phyloP scores from a whole-genome alignment of 2,113 vertebrate species.

The Sitta europaea region DNA sequence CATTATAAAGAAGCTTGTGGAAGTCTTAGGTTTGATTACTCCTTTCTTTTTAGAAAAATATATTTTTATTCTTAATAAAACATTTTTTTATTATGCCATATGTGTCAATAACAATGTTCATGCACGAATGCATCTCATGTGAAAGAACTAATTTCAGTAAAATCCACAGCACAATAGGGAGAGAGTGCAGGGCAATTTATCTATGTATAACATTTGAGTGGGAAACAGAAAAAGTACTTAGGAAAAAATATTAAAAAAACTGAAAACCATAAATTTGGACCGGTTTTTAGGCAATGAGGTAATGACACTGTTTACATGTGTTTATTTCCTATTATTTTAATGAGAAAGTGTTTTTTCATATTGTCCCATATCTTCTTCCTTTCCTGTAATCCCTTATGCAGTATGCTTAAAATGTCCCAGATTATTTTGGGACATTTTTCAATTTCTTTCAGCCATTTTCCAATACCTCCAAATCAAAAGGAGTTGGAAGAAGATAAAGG shows the following conservation, averaged over 20 bases:
- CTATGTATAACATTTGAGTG: not conserved
- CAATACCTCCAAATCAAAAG: not conserved
- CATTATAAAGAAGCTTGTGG: not conserved
- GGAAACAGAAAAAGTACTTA: not conserved
- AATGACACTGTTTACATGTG: not conserved
- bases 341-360: not conserved
- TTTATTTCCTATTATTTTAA: not conserved
- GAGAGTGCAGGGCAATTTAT: not conserved
- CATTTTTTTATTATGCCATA: not conserved
- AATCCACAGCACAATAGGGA: not conserved
- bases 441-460: not conserved
- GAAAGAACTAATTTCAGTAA: not conserved
- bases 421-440: not conserved
- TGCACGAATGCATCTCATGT: not conserved
- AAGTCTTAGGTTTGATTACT: not conserved
- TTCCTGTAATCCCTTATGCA: not conserved
- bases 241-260: not conserved
- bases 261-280: not conserved
- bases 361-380: not conserved
- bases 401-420: not conserved
- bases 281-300: not conserved
- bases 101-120: not conserved
- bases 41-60: not conserved
- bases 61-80: constrained; percentile 31
- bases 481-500: not conserved